Evolutionary conservation across 2,113 vertebrate species (phyloP), one percentile per base, ranked within the genome.

Genomic region (Heterocephalus glaber): DNA sequence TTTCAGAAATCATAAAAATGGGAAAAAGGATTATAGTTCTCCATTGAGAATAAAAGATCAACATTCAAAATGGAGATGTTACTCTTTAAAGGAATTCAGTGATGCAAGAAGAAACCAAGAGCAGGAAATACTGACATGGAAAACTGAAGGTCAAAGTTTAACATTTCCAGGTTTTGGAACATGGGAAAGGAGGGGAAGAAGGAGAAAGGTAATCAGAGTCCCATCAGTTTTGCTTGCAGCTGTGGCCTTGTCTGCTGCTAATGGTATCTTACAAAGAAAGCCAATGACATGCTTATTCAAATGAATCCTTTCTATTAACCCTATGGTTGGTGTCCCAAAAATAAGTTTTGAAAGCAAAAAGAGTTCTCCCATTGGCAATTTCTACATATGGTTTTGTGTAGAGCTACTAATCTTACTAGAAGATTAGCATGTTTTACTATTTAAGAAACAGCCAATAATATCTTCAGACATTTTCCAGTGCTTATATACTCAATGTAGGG

Each of bases 311-410:
- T 68, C 9, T 38, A 28, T 12, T 30, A 82, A 94, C 13, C 19
- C 84, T 54, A 24, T 52, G 11, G 35, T 8, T 66, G 13, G 6
- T 86, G 13, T 7, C 44, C 35, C 66, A 24, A 79, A 92, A 86
- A 81, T 33, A 35, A 65, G 3, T 9, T 96, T 86, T 66, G 61
- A 87, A 92, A 66, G 72, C 49, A 93, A 91, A 84, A 52, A 12
- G 38, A 54, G 16, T 77, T 72, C 17, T 85, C 68, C 33, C 66
- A 2, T 22, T 85, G n/a, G 26, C 14, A 70, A 56, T 81, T 44
- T 92, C 63, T 95, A 77, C 7, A 70, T 12, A 13, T 6, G 7
- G 1, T 61, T 93, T 66, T 93, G 20, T 49, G 22, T 49, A 66
- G 44, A 79, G 63, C 8, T 54, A 7, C 60, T 84, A 49, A 26